Evolutionary conservation across 2,888 invertebrate genomes (phyloP).

Genomic region (Aspidiotus destructor): DNA sequence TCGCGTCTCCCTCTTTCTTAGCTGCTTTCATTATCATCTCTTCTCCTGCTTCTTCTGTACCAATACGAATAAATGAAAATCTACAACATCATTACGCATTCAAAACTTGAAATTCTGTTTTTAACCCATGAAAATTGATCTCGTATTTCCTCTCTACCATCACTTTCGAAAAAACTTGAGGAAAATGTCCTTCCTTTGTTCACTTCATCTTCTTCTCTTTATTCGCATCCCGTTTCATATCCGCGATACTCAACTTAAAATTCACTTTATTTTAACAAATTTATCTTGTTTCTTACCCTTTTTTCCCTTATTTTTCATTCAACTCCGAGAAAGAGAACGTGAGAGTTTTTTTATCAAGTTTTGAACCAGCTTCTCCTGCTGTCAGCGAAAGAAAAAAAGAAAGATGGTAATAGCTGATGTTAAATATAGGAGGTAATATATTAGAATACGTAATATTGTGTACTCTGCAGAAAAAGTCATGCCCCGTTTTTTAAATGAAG

Average conservation of each 20-base stretch:
- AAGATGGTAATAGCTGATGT: background rate
- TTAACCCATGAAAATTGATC: constrained; percentile 29
- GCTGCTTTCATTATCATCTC: background rate
- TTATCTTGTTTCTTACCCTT: constrained; percentile 28
- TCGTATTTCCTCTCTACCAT: constrained; percentile 18
- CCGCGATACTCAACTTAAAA: constrained; percentile 26
- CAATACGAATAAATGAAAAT: constrained; percentile 20
- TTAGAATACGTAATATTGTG: constrained; percentile 25
- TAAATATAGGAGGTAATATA: constrained; percentile 15
- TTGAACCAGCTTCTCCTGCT: constrained; percentile 10
- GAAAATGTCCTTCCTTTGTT: constrained; percentile 1
- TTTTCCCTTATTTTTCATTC: constrained; percentile 10
- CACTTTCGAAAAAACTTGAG: background rate
- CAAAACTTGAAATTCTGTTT: constrained; percentile 23
- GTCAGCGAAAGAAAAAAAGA: constrained; percentile 4
- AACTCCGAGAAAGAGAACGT: constrained; percentile 22
- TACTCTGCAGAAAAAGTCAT: background rate
- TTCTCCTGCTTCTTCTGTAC: background rate
- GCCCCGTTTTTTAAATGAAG: constrained; percentile 4
- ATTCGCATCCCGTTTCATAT: constrained; percentile 13
- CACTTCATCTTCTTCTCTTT: background rate
- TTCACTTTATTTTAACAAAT: constrained; percentile 30
- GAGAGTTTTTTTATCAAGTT: constrained; percentile 28
- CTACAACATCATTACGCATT: constrained; percentile 27
- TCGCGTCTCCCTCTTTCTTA: no score